phyloP scores from a whole-genome alignment of 2,888 invertebrate genomes.

The Harpalus rubripes region DNA sequence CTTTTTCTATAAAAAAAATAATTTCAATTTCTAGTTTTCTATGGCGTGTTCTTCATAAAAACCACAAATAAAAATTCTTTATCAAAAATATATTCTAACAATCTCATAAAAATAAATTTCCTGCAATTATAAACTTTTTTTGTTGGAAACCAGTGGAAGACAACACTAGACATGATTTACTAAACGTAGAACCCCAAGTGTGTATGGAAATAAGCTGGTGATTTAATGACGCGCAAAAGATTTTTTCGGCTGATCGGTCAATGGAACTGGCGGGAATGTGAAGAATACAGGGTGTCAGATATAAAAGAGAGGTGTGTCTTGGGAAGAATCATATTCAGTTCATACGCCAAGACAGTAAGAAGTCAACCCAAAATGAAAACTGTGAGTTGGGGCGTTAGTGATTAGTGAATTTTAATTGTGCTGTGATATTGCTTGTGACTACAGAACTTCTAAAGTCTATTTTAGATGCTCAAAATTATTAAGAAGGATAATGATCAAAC shows the following conservation, averaged over 20 bases:
- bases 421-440: too few species aligned
- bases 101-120: slow-evolving; percentile 50
- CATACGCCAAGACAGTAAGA: not conserved
- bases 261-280: slow-evolving; percentile 33
- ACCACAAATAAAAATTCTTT: slow-evolving; percentile 11
- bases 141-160: slow-evolving; percentile 14
- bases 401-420: slow-evolving; percentile 14
- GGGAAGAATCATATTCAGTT: slow-evolving; percentile 36
- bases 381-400: slow-evolving; percentile 45
- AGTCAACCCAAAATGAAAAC: slow-evolving; percentile 56
- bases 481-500: too few species aligned
- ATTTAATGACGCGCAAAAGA: slow-evolving; percentile 10
- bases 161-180: slow-evolving; percentile 53
- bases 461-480: too few species aligned
- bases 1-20: slow-evolving; percentile 5
- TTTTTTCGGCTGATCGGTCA: slow-evolving; percentile 55
- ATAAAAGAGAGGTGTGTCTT: slow-evolving; percentile 55
- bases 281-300: slow-evolving; percentile 45
- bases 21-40: too few species aligned
- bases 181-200: slow-evolving; percentile 27
- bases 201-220: slow-evolving; percentile 56
- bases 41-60: slow-evolving; percentile 3
- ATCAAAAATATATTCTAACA: slow-evolving; percentile 3
- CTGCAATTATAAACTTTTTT: slow-evolving; percentile 6
- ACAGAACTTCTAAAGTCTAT: too few species aligned